phyloP scores from a whole-genome alignment of 2,888 invertebrate genomes.

The Heteromurus nitidus region DNA sequence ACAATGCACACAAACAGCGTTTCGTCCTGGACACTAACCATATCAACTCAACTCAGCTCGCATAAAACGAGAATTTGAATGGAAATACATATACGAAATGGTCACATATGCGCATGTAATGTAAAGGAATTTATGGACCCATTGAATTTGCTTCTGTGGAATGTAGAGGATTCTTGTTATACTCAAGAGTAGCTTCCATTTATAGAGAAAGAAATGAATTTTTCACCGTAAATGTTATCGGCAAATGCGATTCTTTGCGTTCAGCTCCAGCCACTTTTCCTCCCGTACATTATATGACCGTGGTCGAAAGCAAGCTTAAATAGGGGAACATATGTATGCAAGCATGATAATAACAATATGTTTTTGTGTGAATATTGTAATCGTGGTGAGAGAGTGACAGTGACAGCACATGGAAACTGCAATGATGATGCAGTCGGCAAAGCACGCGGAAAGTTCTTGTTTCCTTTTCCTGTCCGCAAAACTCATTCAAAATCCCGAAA shows the following conservation, averaged over 20 bases:
- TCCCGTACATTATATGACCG: conserved; percentile 18
- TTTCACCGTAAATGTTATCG: conserved; percentile 1
- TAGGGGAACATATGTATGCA: too few relatives aligned
- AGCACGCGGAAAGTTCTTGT: too few relatives aligned
- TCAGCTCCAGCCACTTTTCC: too few relatives aligned
- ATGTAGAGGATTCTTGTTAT: not conserved
- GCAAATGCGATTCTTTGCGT: not conserved
- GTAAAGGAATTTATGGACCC: conserved; percentile 33
- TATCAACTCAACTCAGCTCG: too few relatives aligned
- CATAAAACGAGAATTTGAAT: too few relatives aligned
- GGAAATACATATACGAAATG: too few relatives aligned
- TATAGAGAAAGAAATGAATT: conserved; percentile 23
- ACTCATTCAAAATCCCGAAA: too few relatives aligned
- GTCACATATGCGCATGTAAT: too few relatives aligned
- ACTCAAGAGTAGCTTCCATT: not conserved
- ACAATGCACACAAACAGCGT: too few relatives aligned
- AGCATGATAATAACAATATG: conserved; percentile 20
- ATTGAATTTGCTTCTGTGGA: conserved; percentile 7
- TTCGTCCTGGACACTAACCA: too few relatives aligned
- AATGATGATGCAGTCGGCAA: not conserved
- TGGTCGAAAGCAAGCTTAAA: too few relatives aligned
- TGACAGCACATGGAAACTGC: not conserved
- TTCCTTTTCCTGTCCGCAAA: too few relatives aligned
- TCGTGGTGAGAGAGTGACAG: conserved; percentile 18
- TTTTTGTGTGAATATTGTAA: conserved; percentile 17